Evolutionary conservation across 1,140 invertebrate species (phyloP).

Genomic region (Agrilus planipennis): DNA sequence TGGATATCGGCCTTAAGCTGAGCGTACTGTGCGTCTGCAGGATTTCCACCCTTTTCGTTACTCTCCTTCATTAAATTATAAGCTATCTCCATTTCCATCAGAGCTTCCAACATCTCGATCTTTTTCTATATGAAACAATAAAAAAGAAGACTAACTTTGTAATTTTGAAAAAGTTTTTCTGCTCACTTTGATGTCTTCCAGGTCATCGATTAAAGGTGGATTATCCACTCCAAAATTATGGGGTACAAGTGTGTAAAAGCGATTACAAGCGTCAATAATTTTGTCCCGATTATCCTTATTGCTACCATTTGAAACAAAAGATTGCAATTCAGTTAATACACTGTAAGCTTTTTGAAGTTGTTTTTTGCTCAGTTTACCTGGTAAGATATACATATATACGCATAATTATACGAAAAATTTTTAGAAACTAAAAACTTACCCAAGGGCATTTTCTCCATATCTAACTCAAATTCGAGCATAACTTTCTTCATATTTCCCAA

Average conservation of each 20-base stretch:
- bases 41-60: constrained; percentile 36
- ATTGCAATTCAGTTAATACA: constrained; percentile 67
- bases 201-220: constrained; percentile 67
- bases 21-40: constrained; percentile 80
- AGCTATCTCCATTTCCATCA: constrained; percentile 91
- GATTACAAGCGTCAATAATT: constrained; percentile 77
- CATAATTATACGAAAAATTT: not conserved
- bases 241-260: constrained; percentile 76
- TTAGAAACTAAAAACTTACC: constrained; percentile 9
- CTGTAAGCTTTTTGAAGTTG: constrained; percentile 81
- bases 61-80: constrained; percentile 70
- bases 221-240: constrained; percentile 84
- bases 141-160: constrained; percentile 6
- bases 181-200: constrained; percentile 59
- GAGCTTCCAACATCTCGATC: constrained; percentile 80
- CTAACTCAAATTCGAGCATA: constrained; percentile 90
- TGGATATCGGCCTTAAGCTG: constrained; percentile 77
- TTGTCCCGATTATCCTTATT: constrained; percentile 38
- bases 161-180: not conserved
- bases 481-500: constrained; percentile 83
- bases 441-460: constrained; percentile 94
- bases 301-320: constrained; percentile 36
- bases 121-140: constrained; percentile 45
- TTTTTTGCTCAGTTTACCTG: constrained; percentile 82
- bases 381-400: not conserved